Percentiles rank a stretch among this genome's conserved stretches.
These are phyloP conservation scores for Leptopilina drosophilae DNA, from an alignment of 2,888 invertebrate genomes.

Conservation along the genomic window DNA sequence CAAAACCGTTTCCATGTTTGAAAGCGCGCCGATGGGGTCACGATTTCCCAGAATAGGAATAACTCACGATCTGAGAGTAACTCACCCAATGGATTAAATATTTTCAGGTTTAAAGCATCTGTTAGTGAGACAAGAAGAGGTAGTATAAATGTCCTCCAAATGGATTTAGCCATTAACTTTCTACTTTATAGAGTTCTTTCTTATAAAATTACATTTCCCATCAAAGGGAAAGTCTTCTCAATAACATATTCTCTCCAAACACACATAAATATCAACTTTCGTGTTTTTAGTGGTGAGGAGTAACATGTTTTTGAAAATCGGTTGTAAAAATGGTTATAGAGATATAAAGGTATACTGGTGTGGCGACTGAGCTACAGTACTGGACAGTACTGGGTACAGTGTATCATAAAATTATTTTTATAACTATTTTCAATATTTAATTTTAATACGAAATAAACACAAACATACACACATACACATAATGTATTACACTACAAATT, in stretches of 20 bases:
- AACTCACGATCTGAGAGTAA: neutral
- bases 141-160: neutral
- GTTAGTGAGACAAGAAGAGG: neutral
- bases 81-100: neutral
- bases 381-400: too few species aligned
- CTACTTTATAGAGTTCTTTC: neutral
- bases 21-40: neutral
- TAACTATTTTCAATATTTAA: too few species aligned
- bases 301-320: too few species aligned
- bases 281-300: too few species aligned
- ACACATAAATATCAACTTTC: neutral
- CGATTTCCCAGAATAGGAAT: conserved; percentile 21
- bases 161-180: conserved; percentile 7
- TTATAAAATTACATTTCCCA: neutral
- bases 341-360: too few species aligned
- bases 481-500: too few species aligned
- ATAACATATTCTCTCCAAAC: neutral
- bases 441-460: too few species aligned
- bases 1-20: conserved; percentile 44
- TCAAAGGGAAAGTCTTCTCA: neutral
- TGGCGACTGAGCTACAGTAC: too few species aligned
- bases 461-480: too few species aligned
- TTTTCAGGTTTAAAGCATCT: conserved; percentile 8
- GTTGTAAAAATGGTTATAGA: too few species aligned
- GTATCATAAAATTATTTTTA: too few species aligned